phyloP scores from a whole-genome alignment of 2,797 vertebrate species.

The Carapus acus region DNA sequence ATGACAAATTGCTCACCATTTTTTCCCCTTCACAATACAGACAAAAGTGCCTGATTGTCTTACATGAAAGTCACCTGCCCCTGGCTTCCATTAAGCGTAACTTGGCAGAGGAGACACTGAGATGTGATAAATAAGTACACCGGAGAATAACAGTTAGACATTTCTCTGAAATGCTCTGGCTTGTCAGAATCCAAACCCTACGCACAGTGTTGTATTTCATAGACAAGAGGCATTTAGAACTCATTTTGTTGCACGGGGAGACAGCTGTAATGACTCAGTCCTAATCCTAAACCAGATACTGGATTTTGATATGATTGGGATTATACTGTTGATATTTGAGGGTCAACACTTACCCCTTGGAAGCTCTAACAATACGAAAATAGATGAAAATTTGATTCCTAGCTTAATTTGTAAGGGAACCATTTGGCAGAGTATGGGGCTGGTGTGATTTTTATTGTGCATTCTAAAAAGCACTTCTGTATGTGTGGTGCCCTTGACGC shows the following conservation, averaged over 20 bases:
- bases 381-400: too few species aligned
- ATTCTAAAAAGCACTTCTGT: too few species aligned
- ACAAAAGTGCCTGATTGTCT: constrained; percentile 40
- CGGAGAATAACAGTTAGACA: constrained; percentile 18
- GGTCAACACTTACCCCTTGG: neutral
- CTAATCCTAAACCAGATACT: neutral
- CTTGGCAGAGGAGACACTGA: constrained; percentile 17
- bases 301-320: neutral
- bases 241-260: too few species aligned
- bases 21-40: constrained; percentile 27
- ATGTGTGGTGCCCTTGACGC: too few species aligned
- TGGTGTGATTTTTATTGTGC: too few species aligned
- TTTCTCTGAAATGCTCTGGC: constrained; percentile 26
- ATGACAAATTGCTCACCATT: constrained; percentile 47
- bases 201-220: neutral
- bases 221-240: too few species aligned
- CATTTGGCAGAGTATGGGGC: neutral
- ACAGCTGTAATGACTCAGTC: too few species aligned
- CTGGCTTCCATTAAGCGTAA: constrained; percentile 31
- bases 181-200: constrained; percentile 18
- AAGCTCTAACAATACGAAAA: neutral
- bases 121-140: constrained; percentile 15
- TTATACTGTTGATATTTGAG: neutral
- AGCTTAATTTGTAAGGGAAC: too few species aligned
- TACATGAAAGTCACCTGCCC: constrained; percentile 37